Evolutionary conservation across 2,113 vertebrate species (phyloP).

Genomic region (Protomyctophum bolini): DNA sequence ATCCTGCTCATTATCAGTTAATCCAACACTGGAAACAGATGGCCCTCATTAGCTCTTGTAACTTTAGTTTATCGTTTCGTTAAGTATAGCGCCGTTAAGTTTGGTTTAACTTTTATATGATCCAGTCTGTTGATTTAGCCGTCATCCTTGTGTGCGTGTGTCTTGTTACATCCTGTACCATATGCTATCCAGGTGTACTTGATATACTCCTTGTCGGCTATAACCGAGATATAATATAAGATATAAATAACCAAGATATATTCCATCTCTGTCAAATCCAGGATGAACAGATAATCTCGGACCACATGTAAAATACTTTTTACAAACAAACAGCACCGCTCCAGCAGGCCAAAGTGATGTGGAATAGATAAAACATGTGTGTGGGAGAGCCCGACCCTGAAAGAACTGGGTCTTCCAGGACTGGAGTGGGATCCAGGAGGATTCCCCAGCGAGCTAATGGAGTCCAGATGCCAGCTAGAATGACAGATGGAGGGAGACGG

Average conservation of each 20-base stretch:
- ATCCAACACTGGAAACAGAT: too few relatives aligned
- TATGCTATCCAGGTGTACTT: not conserved
- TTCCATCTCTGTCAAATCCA: not conserved
- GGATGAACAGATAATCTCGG: not conserved
- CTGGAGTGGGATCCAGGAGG: conserved; percentile 45
- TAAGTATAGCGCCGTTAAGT: not conserved
- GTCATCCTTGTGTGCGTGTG: not conserved
- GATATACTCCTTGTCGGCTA: not conserved
- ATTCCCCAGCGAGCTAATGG: conserved; percentile 62
- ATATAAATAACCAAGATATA: not conserved
- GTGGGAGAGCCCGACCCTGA: conserved; percentile 36
- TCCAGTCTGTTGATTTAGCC: not conserved
- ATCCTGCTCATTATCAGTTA: not conserved
- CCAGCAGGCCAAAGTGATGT: not conserved
- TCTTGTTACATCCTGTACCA: not conserved
- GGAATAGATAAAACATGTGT: conserved; percentile 58
- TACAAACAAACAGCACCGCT: conserved; percentile 9
- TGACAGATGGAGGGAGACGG: conserved; percentile 1
- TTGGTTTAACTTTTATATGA: not conserved
- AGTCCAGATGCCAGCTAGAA: conserved; percentile 63
- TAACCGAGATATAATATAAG: not conserved
- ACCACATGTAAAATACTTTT: not conserved
- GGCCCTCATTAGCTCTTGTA: not conserved
- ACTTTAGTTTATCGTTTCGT: not conserved
- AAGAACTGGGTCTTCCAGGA: conserved; percentile 44